phyloP scores from a whole-genome alignment of 2,888 invertebrate species.

The Melangyna quadrimaculata region DNA sequence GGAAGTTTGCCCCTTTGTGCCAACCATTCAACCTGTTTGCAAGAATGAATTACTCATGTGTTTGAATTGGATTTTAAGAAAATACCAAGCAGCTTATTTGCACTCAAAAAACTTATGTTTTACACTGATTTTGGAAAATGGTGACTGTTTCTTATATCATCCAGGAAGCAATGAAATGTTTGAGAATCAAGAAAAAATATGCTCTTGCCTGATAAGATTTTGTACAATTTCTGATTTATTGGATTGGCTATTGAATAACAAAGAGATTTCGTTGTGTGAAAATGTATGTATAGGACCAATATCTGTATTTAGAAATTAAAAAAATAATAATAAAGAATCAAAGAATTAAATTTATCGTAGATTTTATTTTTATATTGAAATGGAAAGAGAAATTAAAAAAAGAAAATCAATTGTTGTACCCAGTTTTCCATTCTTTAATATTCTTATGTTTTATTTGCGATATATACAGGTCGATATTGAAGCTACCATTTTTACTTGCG shows the following conservation, averaged over 20 bases:
- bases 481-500: too few relatives aligned
- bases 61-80: conserved; percentile 49
- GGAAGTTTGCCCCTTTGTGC: conserved; percentile 45
- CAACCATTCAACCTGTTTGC: conserved; percentile 22
- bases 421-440: too few relatives aligned
- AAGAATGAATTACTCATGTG: conserved; percentile 46
- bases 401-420: too few relatives aligned
- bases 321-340: neutral
- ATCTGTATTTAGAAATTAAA: conserved; percentile 22
- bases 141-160: conserved; percentile 38
- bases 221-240: conserved; percentile 50
- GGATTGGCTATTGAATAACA: conserved; percentile 30
- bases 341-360: neutral
- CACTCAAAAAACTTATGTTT: conserved; percentile 48
- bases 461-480: too few relatives aligned
- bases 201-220: conserved; percentile 51
- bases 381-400: too few relatives aligned
- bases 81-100: conserved; percentile 63
- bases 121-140: conserved; percentile 41
- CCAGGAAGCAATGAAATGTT: conserved; percentile 42
- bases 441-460: too few relatives aligned
- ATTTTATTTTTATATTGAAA: too few relatives aligned
- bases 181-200: neutral
- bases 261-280: conserved; percentile 17
- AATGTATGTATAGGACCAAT: conserved; percentile 55